These are phyloP conservation scores for Pachypeltis micranthus DNA, from an alignment of 1,140 invertebrate species.

Conservation along the genomic window DNA sequence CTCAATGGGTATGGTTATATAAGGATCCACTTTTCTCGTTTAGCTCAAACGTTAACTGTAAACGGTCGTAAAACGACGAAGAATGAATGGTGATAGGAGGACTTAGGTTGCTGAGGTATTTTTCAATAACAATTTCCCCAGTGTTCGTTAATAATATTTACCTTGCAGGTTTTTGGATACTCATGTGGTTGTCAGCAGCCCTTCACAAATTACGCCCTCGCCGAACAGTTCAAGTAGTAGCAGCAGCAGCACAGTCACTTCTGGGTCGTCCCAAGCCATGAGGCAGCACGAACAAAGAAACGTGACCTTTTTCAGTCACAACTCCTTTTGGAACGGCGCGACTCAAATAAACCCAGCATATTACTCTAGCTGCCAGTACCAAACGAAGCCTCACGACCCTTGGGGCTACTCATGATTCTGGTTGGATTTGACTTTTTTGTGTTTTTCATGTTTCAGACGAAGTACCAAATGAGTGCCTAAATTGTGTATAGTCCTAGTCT, in stretches of 20 bases:
- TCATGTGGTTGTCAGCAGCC: not conserved
- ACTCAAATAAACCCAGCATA: not conserved
- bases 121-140: not conserved
- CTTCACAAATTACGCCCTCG: not conserved
- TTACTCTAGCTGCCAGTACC: not conserved
- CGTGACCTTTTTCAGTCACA: not conserved
- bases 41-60: no score
- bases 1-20: no score
- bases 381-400: not conserved
- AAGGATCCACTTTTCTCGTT: no score
- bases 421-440: not conserved
- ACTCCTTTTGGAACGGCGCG: not conserved
- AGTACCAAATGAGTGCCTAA: no score
- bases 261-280: not conserved
- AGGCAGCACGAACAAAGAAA: not conserved
- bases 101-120: no score
- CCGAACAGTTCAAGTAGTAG: not conserved
- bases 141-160: not conserved
- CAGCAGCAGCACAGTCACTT: not conserved
- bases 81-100: no score
- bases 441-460: no score
- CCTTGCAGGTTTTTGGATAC: not conserved
- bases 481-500: no score
- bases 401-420: not conserved
- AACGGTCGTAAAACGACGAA: no score